Base-by-base conservation (phyloP, 2,888 invertebrate species). In the Caenorhabditis sinica region DNA sequence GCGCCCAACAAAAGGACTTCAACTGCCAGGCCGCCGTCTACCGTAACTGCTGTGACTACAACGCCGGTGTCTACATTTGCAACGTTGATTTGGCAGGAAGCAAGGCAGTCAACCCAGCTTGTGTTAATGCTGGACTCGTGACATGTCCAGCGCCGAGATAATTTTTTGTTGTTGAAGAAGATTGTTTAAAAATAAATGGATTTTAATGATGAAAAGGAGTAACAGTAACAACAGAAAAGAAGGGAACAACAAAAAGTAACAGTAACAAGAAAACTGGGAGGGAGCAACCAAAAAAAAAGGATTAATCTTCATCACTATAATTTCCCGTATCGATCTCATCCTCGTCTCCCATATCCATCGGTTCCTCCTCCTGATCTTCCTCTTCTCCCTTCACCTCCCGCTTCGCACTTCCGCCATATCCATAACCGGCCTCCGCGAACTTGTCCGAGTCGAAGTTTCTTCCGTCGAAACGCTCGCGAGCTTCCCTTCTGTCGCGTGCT, bases 1-100 rank as follows among this genome's bases (percentile, higher is more conserved):
- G 86, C 2, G 87, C 87, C 9, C 73, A 76, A 20, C 86, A 86
- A 63, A 77, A 56, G 20, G 75, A 83, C 69, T 80, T 85, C 65
- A 74, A 86, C 60, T 87, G 87, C 45, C 86, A 87, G 20, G 51
- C 82, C 8, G 77, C 86, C 28, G 61, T 87, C 61, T 82, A 84
- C 45, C 40, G 56, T 9, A 82, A 74, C 61, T 86, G 86, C 66
- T 87, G 87, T 40, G 87, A 85, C 28, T 82, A 33, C 33, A 86
- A 86, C 20, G 85, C 86, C 20, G 87, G 87, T 28, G 87, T 86
- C 28, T 87, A 85, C 60, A 85, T 86, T 36, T 87, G 87, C 65
- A 86, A 83, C 51, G 81, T 83, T 8, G 69, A 81, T 51, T 20
- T 86, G 43, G 77, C 81, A 11, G 84, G 84, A 71, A 49, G 65